These are phyloP conservation scores for Atrina japonica DNA, from an alignment of 2,888 invertebrate genomes.

Conservation along the genomic window DNA sequence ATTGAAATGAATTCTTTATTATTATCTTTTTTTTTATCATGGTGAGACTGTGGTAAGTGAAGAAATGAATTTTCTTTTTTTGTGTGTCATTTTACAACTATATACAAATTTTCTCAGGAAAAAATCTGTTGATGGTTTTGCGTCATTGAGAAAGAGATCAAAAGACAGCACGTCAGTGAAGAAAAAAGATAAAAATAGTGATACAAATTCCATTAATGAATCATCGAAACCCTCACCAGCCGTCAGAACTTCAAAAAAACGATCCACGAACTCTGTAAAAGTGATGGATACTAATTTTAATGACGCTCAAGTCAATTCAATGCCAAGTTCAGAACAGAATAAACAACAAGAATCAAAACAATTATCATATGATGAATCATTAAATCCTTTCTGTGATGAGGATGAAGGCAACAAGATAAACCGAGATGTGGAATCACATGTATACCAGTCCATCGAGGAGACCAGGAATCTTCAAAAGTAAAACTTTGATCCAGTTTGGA, in stretches of 20 bases:
- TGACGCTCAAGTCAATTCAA: background rate
- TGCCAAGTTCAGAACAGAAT: conserved; percentile 3
- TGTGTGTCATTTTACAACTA: background rate
- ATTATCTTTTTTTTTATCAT: no score
- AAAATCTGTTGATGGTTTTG: conserved; percentile 28
- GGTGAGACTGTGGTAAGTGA: no score
- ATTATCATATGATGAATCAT: conserved; percentile 64
- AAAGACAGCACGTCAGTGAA: conserved; percentile 13
- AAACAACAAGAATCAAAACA: conserved; percentile 58
- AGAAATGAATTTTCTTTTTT: no score
- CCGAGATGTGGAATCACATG: conserved; percentile 15
- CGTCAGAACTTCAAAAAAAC: background rate
- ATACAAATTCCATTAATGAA: background rate
- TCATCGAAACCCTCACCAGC: background rate
- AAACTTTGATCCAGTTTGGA: conserved; percentile 20
- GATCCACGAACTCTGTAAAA: background rate
- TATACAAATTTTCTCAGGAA: conserved; percentile 27
- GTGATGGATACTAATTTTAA: background rate
- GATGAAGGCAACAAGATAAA: conserved; percentile 25
- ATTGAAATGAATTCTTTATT: no score
- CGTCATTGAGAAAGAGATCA: conserved; percentile 11
- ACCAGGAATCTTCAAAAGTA: conserved; percentile 17
- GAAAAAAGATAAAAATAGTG: background rate
- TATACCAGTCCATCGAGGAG: conserved; percentile 28
- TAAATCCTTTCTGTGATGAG: conserved; percentile 80